phyloP scores from a whole-genome alignment of 2,888 invertebrate genomes.

The Eupithecia abbreviata region DNA sequence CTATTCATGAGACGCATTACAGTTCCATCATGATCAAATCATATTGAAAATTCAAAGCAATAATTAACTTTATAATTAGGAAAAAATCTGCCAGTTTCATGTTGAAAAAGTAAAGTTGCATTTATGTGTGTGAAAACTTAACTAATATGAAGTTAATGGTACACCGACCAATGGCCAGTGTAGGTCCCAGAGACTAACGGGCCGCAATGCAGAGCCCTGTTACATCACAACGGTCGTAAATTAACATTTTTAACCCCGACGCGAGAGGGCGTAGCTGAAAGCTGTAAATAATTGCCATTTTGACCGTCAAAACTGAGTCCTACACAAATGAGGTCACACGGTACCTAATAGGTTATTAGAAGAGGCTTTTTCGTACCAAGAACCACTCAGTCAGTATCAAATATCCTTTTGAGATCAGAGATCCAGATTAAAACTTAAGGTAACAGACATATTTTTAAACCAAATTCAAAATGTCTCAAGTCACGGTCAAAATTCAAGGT shows the following conservation, averaged over 20 bases:
- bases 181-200: background rate
- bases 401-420: background rate
- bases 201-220: slow-evolving; percentile 30
- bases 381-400: slow-evolving; percentile 11
- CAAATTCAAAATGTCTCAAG: background rate
- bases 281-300: slow-evolving; percentile 14
- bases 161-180: slow-evolving; percentile 4
- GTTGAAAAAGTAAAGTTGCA: background rate
- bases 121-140: background rate
- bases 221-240: slow-evolving; percentile 28
- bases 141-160: slow-evolving; percentile 1
- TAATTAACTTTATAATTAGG: background rate
- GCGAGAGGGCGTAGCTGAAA: slow-evolving; percentile 14
- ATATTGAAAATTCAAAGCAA: background rate
- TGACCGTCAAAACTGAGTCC: slow-evolving; percentile 7
- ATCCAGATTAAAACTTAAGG: background rate
- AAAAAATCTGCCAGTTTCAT: background rate
- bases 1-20: background rate
- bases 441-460: background rate
- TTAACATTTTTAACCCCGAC: slow-evolving; percentile 23
- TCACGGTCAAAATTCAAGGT: background rate
- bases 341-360: background rate
- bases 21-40: background rate
- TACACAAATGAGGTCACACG: slow-evolving; percentile 10
- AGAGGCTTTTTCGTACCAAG: background rate